phyloP scores from a whole-genome alignment of 2,888 invertebrate species.

The Luperina testacea region DNA sequence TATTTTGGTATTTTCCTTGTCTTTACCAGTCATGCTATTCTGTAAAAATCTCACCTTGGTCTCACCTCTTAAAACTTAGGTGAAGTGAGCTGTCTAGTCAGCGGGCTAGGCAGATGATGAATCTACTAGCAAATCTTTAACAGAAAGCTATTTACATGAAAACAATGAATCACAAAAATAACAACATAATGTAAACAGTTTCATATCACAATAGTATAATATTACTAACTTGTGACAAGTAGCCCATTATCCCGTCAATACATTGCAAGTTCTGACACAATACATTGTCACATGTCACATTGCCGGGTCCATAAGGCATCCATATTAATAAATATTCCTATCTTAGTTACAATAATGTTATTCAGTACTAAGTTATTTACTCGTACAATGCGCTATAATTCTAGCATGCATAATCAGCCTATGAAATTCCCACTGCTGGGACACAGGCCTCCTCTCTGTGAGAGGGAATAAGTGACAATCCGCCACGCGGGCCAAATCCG shows the following conservation, averaged over 20 bases:
- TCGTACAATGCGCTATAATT: constrained; percentile 38
- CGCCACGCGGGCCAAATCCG: background rate
- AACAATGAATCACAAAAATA: background rate
- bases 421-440: no score
- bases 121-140: background rate
- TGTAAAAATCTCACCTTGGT: no score
- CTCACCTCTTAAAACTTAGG: no score
- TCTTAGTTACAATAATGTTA: constrained; percentile 40
- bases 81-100: no score
- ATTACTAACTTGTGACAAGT: constrained; percentile 6
- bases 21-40: no score
- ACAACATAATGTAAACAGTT: background rate
- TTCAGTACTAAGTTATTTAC: constrained; percentile 42
- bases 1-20: no score
- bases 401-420: background rate
- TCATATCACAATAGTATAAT: background rate
- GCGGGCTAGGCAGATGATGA: background rate
- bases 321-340: constrained; percentile 12
- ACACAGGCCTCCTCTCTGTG: background rate
- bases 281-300: constrained; percentile 38
- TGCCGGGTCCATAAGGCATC: constrained; percentile 11
- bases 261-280: constrained; percentile 9
- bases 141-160: background rate
- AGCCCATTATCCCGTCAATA: constrained; percentile 39
- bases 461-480: background rate